These are phyloP conservation scores for Campoplex capitator DNA, from an alignment of 2,888 invertebrate genomes.

Conservation along the genomic window DNA sequence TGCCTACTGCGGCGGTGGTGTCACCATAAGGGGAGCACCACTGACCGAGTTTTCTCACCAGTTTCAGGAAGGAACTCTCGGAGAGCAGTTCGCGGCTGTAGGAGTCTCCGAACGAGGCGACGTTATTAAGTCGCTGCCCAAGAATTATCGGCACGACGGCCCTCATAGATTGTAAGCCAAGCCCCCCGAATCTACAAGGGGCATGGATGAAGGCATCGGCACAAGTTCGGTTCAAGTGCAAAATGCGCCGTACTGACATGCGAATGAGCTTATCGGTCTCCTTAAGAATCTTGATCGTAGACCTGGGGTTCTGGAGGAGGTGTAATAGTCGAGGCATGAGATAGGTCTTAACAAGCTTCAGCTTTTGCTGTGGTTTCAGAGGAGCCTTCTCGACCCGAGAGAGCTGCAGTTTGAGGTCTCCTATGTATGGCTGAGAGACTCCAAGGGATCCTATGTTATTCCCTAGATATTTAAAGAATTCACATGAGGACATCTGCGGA, in stretches of 20 bases:
- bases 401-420: not conserved
- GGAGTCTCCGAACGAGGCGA: not conserved
- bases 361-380: too few relatives aligned
- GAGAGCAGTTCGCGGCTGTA: not conserved
- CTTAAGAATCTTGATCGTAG: not conserved
- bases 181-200: conserved; percentile 1
- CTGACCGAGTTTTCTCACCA: not conserved
- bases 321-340: conserved; percentile 22
- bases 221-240: conserved; percentile 37
- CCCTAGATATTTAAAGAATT: too few relatives aligned
- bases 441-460: not conserved
- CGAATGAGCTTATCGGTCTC: conserved; percentile 39
- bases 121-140: not conserved
- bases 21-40: not conserved
- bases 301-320: conserved; percentile 19
- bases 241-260: conserved; percentile 15
- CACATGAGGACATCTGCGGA: conserved; percentile 13
- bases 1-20: conserved; percentile 39
- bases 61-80: not conserved
- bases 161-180: conserved; percentile 28
- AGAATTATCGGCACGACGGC: not conserved
- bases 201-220: conserved; percentile 32
- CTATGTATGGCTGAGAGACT: not conserved
- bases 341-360: too few relatives aligned
- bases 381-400: conserved; percentile 27